Evolutionary conservation across 2,797 vertebrate genomes (phyloP).

Genomic region (Lates japonicus): DNA sequence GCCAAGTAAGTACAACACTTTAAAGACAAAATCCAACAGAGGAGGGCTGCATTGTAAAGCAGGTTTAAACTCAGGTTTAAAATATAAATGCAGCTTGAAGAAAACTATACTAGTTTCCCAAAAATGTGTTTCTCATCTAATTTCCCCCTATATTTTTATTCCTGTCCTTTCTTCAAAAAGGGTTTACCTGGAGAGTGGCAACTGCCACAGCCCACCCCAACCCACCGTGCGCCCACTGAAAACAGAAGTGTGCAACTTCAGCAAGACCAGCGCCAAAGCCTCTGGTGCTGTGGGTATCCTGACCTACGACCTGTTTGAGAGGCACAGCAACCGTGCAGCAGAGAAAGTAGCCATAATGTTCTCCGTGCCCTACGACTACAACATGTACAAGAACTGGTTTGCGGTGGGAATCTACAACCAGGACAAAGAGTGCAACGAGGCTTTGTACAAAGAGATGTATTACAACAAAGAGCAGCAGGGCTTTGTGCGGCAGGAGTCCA

Average conservation of each 20-base stretch:
- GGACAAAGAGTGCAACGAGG: conserved; percentile 51
- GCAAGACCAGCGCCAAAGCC: conserved; percentile 55
- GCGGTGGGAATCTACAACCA: conserved; percentile 53
- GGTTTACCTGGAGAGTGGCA: conserved; percentile 74
- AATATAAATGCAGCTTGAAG: background rate
- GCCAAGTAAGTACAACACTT: conserved; percentile 67
- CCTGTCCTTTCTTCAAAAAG: conserved; percentile 33
- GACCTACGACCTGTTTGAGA: conserved; percentile 73
- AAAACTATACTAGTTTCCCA: background rate
- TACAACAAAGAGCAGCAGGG: conserved; percentile 56
- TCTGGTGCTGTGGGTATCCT: conserved; percentile 73
- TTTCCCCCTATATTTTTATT: background rate
- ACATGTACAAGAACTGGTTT: conserved; percentile 71
- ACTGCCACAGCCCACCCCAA: conserved; percentile 69
- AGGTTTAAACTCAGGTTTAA: background rate
- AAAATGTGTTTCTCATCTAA: background rate
- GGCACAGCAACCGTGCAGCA: accelerated
- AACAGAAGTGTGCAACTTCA: conserved; percentile 79
- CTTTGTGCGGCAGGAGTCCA: conserved; percentile 58
- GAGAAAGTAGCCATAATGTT: conserved; percentile 77
- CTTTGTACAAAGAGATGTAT: conserved; percentile 80
- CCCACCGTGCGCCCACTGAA: conserved; percentile 73
- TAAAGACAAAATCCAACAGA: too few relatives aligned
- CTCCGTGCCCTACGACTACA: conserved; percentile 77
- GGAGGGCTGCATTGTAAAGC: too few relatives aligned